Evolutionary conservation across 2,888 invertebrate species (phyloP), one percentile per base, ranked within the genome.

Genomic region (Nomada lathburiana): DNA sequence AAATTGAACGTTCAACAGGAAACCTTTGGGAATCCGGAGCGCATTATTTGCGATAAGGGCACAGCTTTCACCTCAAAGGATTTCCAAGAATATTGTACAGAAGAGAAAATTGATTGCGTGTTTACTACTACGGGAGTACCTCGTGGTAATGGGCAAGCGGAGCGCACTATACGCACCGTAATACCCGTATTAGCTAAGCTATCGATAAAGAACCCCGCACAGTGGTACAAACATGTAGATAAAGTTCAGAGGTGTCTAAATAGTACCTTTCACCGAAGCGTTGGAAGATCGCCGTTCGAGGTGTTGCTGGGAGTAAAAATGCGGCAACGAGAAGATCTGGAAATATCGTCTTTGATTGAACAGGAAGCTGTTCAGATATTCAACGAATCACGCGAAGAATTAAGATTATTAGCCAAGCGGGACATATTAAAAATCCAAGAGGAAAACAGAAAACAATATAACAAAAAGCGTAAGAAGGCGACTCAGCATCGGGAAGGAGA

Each of bases 381-480:
- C 29, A 70, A 75, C 18, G 81, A 83, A 42, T 59, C 77, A 20
- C 76, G 86, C 29, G 75, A 79, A 20, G 72, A 80, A 13, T 36
- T 87, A 20, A 68, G 86, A 69, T 23, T 64, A 16, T 11, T 75
- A 0, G 88, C 83, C 0, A 80, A 85, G 55, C 65, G 82, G 52
- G 75, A 87, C 20, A 75, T 88, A 10, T 10, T 60, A n/a, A 86
- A 83, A 63, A 74, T 88, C 3, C 85, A 89, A 63, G 79, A 89
- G 50, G 90, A 91, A 80, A 92, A 91, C 71, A 84, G 69, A 63
- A 75, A 80, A 59, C 73, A 74, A 23, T 70, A 80, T 55, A 57
- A 77, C 29, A 57, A 65, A 67, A 79, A 84, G 62, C 79, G 89
- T 65, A 89, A 83, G 73, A 64, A 79, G 53, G 79, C 90, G 5